phyloP scores from a whole-genome alignment of 2,888 invertebrate species.

The Stenodera caucasica region DNA sequence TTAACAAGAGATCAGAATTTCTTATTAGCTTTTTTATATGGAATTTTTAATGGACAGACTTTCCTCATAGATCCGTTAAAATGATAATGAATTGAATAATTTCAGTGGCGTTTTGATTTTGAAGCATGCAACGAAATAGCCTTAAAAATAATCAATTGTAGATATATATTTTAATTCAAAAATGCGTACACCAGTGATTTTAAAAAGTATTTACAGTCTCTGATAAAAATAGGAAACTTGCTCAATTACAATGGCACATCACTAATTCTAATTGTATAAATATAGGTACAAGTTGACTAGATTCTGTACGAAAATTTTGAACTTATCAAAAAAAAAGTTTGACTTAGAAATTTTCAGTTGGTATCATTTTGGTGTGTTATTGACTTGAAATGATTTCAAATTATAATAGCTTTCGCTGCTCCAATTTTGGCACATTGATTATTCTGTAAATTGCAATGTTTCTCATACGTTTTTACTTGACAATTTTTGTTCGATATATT shows the following conservation, averaged over 20 bases:
- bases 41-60: no score
- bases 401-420: conserved; percentile 13
- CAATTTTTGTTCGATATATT: conserved; percentile 41
- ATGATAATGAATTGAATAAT: background rate
- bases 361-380: conserved; percentile 5
- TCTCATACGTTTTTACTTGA: conserved; percentile 15
- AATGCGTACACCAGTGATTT: background rate
- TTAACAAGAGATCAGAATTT: no score
- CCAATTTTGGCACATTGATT: conserved; percentile 26
- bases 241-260: background rate
- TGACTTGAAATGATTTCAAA: background rate
- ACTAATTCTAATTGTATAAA: background rate
- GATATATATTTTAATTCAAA: background rate
- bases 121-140: background rate
- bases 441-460: conserved; percentile 18
- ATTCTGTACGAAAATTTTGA: background rate
- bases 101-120: background rate
- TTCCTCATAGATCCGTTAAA: no score
- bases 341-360: conserved; percentile 1
- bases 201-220: background rate
- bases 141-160: background rate
- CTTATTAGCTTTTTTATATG: no score
- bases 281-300: background rate
- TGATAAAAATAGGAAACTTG: background rate
- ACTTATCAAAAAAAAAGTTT: background rate